Evolutionary conservation across 2,888 invertebrate species (phyloP).

Genomic region (Poecilus cupreus): DNA sequence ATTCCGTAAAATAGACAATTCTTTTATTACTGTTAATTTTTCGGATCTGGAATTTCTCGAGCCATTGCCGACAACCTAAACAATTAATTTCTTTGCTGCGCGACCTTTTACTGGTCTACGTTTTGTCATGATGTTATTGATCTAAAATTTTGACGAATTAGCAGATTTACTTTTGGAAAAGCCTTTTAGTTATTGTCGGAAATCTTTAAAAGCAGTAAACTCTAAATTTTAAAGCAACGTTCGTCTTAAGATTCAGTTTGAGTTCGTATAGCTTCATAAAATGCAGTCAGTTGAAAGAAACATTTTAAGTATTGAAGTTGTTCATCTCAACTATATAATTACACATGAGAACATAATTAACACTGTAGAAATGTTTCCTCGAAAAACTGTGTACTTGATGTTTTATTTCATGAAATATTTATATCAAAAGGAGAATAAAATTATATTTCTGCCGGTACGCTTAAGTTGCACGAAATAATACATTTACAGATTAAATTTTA

Average conservation of each 20-base stretch:
- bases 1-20: background rate
- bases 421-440: background rate
- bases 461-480: background rate
- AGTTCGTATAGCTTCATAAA: background rate
- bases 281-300: background rate
- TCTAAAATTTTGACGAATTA: too few relatives aligned
- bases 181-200: background rate
- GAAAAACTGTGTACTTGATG: too few relatives aligned
- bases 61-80: too few relatives aligned
- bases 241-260: background rate
- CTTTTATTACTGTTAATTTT: background rate
- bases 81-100: too few relatives aligned
- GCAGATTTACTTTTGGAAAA: too few relatives aligned
- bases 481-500: background rate
- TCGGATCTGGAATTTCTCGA: too few relatives aligned
- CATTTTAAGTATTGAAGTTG: background rate
- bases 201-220: background rate
- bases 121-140: too few relatives aligned
- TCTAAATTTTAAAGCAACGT: background rate
- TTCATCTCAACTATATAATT: too few relatives aligned
- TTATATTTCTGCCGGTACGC: background rate
- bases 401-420: background rate
- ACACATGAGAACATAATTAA: too few relatives aligned
- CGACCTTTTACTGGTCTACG: too few relatives aligned
- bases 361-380: too few relatives aligned